Evolutionary conservation across 1,140 invertebrate genomes (phyloP), one percentile per base, ranked within the genome.

Genomic region (Drosophila bifasciata): DNA sequence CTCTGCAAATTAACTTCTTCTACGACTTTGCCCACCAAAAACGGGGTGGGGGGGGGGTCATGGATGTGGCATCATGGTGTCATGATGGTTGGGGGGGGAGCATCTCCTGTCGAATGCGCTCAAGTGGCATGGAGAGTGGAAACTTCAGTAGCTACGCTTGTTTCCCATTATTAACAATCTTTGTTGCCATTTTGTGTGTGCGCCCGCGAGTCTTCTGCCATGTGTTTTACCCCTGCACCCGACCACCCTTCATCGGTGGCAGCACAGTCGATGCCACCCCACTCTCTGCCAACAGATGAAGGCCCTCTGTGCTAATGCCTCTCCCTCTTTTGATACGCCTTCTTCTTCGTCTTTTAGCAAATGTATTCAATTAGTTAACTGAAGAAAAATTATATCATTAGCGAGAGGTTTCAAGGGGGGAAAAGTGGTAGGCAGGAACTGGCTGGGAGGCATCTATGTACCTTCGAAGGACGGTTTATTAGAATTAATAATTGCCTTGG

Each of bases 131-230:
- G 48, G 64, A 56, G 46, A 75, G 73, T 69, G 64, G 72, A 46
- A 69, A 63, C 72, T 59, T 64, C 51, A 74, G 81, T 77, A 76
- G 81, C 77, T 75, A 32, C 75, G 83, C 84, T 86, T 88, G 83
- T 83, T 85, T 88, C 78, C 79, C 83, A 88, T 89, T 88, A 88
- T 89, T 88, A 88, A 88, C 83, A 88, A 88, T 88, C 83, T 89
- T 89, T 88, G 78, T 88, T 83, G 70, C 74, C 81, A 73, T 81
- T 81, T 76, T 69, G 39, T 67, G 49, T 45, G 13, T 41, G 15
- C 19, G 28, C 16, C 5, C 62, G 58, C 36, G 52, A 36, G 51
- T 48, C 25, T 28, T 8, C 25, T 60, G 62, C 68, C 77, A 81
- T 86, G 81, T 81, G 83, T 88, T 77, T 53, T 44, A n/a, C 32